phyloP scores from a whole-genome alignment of 2,797 vertebrate genomes.

The Argentina silus region DNA sequence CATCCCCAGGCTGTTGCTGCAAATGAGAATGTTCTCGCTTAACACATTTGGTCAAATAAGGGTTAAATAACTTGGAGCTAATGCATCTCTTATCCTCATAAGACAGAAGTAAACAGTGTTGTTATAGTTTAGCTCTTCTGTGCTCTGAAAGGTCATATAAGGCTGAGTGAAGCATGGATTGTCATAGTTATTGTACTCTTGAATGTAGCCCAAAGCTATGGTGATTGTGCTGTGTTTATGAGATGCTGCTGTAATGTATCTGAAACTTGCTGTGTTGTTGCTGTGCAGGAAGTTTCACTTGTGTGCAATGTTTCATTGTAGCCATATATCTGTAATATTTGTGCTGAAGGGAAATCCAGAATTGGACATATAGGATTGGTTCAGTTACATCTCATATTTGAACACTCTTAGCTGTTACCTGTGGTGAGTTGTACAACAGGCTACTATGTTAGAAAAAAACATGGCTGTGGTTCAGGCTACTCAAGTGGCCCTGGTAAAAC shows the following conservation, averaged over 20 bases:
- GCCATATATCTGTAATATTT: background rate
- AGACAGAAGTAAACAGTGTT: slow-evolving; percentile 6
- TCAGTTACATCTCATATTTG: background rate
- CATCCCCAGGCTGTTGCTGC: no score
- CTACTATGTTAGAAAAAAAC: background rate
- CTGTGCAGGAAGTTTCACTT: background rate
- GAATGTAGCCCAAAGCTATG: background rate
- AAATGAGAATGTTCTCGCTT: background rate
- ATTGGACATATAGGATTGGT: background rate
- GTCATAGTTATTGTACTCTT: slow-evolving; percentile 12
- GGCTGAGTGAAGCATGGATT: slow-evolving; percentile 5
- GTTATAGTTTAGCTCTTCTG: slow-evolving; percentile 11
- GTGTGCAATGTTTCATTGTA: background rate
- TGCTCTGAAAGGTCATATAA: slow-evolving; percentile 2
- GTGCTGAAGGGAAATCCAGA: background rate
- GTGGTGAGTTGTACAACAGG: background rate
- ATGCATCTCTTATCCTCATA: slow-evolving; percentile 8
- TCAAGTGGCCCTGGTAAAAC: background rate
- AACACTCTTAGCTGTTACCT: background rate
- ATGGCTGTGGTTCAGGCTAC: background rate
- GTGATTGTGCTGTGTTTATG: background rate
- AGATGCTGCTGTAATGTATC: background rate
- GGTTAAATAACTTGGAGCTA: background rate
- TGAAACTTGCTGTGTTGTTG: background rate
- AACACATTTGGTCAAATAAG: slow-evolving; percentile 20